phyloP scores from a whole-genome alignment of 2,888 invertebrate genomes.

The Nesidiocoris tenuis region DNA sequence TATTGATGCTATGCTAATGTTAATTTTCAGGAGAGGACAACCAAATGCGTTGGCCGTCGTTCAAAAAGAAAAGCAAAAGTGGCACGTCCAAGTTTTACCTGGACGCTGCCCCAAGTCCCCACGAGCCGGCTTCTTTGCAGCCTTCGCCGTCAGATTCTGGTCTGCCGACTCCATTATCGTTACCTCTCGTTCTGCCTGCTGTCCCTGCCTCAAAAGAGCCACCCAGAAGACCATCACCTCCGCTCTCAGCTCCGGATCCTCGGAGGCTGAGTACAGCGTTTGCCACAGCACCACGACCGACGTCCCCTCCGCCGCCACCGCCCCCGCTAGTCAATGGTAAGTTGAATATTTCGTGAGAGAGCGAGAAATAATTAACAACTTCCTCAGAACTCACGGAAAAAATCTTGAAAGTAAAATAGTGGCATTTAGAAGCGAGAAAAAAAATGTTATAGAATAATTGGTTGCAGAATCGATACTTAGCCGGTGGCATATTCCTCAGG shows the following conservation, averaged over 20 bases:
- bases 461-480: too few species aligned
- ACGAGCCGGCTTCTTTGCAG: not conserved
- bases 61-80: constrained; percentile 49
- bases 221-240: constrained; percentile 11
- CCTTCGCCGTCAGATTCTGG: not conserved
- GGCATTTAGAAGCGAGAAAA: too few species aligned
- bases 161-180: not conserved
- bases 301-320: constrained; percentile 56
- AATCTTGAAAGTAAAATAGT: too few species aligned
- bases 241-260: constrained; percentile 7
- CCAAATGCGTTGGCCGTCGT: constrained; percentile 50
- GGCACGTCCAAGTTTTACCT: constrained; percentile 55
- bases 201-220: not conserved
- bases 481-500: too few species aligned
- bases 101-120: constrained; percentile 22
- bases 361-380: too few species aligned
- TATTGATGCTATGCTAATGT: not conserved
- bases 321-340: constrained; percentile 48
- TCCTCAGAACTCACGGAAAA: too few species aligned
- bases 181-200: constrained; percentile 26
- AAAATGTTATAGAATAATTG: too few species aligned
- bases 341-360: too few species aligned
- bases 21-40: constrained; percentile 13
- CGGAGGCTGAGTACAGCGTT: constrained; percentile 30
- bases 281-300: constrained; percentile 46